Evolutionary conservation across 2,797 vertebrate species (phyloP), one percentile per base, ranked within the genome.

Genomic region (Gobionotothen gibberifrons): DNA sequence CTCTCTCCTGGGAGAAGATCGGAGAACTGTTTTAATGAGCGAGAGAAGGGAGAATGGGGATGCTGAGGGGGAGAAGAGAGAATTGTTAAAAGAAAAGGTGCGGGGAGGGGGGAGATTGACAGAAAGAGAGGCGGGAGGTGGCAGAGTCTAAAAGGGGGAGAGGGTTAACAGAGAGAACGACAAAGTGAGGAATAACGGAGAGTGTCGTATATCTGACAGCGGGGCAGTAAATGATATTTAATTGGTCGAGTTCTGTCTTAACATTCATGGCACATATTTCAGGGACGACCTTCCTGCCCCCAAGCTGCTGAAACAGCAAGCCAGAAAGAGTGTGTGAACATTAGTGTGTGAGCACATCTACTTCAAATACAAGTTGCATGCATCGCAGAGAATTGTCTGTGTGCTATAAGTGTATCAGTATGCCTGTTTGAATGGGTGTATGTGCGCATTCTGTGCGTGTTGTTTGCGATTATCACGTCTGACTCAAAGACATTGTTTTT

Each of bases 1-100:
- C 43, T 54, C 86, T 87, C 89, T 89, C 84, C 69, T 60, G 90
- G 82, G 90, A 90, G 81, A 78, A 66, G 78, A 87, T 76, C 57
- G 36, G 74, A 81, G 84, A 86, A 75, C 79, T 66, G 84, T 81
- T 94, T 91, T 94, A 93, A 93, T 92, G 89, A 93, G 87, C 15
- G 76, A 56, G 87, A 69, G 61, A 74, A 36, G 78, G 59, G 55
- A 74, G 76, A 57, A 65, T 60, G 67, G 73, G 72, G 76, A 84
- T 49, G 82, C 71, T 84, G 65, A 80, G 52, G 9, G 82, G 32
- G 58, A 81, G 72, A 74, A 78, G 36, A 65, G 83, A 79, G 77
- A 56, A 72, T 79, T 79, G 82, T 84, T 84, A 54, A 83, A 84
- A 77, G 67, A 69, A 66, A 59, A 78, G 69, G 65, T 74, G 70